Evolutionary conservation across 1,140 invertebrate species (phyloP), one percentile per base, ranked within the genome.

Genomic region (Euglossa dilemma): DNA sequence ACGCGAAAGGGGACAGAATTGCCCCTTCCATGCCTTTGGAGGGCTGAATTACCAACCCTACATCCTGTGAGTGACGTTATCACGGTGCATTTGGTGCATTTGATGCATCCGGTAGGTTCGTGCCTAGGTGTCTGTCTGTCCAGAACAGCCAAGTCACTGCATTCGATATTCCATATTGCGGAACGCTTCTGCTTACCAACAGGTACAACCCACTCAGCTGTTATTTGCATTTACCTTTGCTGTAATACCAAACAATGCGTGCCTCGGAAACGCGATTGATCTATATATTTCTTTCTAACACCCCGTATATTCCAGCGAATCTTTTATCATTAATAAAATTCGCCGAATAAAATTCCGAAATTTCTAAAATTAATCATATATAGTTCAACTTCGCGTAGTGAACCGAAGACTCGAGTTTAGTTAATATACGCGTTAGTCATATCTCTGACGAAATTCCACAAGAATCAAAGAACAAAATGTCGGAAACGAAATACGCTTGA

Each of bases 21-120:
- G 18, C 66, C 85, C 80, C 85, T 80, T 77, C 76, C 85, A 80
- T 67, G 74, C 80, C 77, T 76, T 78, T 75, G 74, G 36, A 70
- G 63, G 36, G 69, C 71, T 76, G 87, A 88, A 88, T 89, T 85
- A 88, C 87, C 87, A 83, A 88, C 80, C 87, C 87, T 84, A 64
- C 88, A 76, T 87, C 83, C 89, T 91, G 89, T 91, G 90, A 92
- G 87, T 92, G 91, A 92, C 91, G 90, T 92, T 92, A 92, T 91
- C 90, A 90, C 89, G 86, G 83, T 87, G 89, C 85, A 91, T 91
- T 90, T 88, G 84, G 90, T 88, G 85, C 88, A 91, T 87, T 87
- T 86, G 78, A 85, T 89, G 83, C 80, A 87, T 85, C 90, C 88
- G 87, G 84, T 84, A 89, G 84, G 84, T 82, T 90, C 84, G 84